phyloP scores from a whole-genome alignment of 2,113 vertebrate species.

The Scomber scombrus region DNA sequence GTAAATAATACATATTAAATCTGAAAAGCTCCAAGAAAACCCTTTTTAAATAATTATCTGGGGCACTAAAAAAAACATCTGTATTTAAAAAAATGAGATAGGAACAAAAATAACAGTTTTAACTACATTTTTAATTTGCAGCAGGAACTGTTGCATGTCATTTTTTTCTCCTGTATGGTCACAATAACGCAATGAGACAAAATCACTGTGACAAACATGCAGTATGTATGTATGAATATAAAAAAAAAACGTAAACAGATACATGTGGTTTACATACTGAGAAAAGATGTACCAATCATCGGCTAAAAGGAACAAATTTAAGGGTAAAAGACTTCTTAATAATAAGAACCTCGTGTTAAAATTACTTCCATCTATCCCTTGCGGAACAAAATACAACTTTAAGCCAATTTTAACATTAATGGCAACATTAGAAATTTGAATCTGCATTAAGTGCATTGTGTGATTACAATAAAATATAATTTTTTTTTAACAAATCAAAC shows the following conservation, averaged over 20 bases:
- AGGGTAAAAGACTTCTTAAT: slow-evolving; percentile 45
- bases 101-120: slow-evolving; percentile 37
- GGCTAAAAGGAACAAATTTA: slow-evolving; percentile 39
- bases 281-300: slow-evolving; percentile 81
- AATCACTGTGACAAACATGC: slow-evolving; percentile 47
- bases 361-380: slow-evolving; percentile 49
- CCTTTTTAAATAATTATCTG: no score
- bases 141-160: slow-evolving; percentile 71
- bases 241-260: slow-evolving; percentile 82
- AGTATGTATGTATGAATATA: slow-evolving; percentile 66
- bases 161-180: slow-evolving; percentile 54
- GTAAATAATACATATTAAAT: not conserved
- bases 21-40: not conserved
- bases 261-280: slow-evolving; percentile 84
- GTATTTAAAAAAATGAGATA: not conserved
- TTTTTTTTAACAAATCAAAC: slow-evolving; percentile 52
- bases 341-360: slow-evolving; percentile 44
- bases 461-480: slow-evolving; percentile 61
- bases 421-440: slow-evolving; percentile 53
- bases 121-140: slow-evolving; percentile 79
- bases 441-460: slow-evolving; percentile 73
- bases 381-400: slow-evolving; percentile 50
- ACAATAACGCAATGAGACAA: slow-evolving; percentile 49
- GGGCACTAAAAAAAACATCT: no score
- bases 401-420: slow-evolving; percentile 25